Evolutionary conservation across 1,140 invertebrate species (phyloP).

Genomic region (Lutraria rhynchaena): DNA sequence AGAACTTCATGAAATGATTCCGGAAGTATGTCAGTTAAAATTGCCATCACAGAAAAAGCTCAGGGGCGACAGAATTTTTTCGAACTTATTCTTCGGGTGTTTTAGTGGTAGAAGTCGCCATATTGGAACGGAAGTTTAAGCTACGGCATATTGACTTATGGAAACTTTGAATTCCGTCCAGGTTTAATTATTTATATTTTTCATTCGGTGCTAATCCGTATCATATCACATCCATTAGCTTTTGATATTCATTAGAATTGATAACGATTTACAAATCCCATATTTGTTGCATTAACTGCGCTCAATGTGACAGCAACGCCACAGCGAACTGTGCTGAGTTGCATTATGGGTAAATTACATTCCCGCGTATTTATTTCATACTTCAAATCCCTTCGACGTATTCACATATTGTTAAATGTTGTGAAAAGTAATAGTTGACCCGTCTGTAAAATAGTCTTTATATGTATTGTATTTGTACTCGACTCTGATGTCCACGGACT

Average conservation of each 20-base stretch:
- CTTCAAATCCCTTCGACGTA: too few relatives aligned
- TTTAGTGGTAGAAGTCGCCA: constrained; percentile 34
- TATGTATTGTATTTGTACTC: too few relatives aligned
- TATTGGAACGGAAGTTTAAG: neutral
- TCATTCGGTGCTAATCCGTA: neutral
- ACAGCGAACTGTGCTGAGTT: too few relatives aligned
- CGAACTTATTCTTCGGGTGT: constrained; percentile 47
- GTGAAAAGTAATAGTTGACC: too few relatives aligned
- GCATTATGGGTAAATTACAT: too few relatives aligned
- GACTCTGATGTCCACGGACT: too few relatives aligned
- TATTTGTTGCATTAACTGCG: neutral
- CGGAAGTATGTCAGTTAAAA: neutral
- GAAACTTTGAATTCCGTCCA: neutral
- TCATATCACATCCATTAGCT: neutral
- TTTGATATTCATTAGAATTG: neutral
- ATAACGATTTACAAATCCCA: neutral
- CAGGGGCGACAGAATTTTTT: constrained; percentile 11
- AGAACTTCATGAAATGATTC: constrained; percentile 3
- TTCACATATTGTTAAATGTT: too few relatives aligned
- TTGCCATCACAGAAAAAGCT: constrained; percentile 1
- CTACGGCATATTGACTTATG: neutral
- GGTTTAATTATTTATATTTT: neutral
- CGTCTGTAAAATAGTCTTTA: too few relatives aligned
- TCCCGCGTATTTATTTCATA: too few relatives aligned
- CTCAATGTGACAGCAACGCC: too few relatives aligned